These are phyloP conservation scores for Tiaroga cobitis DNA, from an alignment of 2,797 vertebrate species.

Conservation along the genomic window DNA sequence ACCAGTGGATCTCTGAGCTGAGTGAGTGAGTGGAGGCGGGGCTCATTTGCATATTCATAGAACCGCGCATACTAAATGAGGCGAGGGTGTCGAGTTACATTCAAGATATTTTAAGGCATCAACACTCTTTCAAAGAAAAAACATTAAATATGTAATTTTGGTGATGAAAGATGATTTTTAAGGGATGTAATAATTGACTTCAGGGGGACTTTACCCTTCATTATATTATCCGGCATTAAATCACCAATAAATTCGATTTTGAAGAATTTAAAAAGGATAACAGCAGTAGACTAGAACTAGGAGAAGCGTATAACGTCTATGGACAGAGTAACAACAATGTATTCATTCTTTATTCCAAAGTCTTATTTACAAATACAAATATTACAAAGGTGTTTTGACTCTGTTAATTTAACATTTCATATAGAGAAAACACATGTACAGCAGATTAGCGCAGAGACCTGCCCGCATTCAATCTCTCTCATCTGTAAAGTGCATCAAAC, in stretches of 20 bases:
- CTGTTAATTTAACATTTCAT: constrained; percentile 73
- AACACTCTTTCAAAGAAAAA: too few species aligned
- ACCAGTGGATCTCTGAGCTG: too few species aligned
- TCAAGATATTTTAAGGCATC: too few species aligned
- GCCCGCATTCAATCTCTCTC: constrained; percentile 63
- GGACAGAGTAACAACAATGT: neutral
- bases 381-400: constrained; percentile 65
- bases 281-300: neutral
- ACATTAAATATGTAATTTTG: too few species aligned
- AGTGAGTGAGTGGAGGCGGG: too few species aligned
- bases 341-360: constrained; percentile 71
- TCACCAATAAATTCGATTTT: too few species aligned
- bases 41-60: too few species aligned
- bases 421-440: constrained; percentile 62
- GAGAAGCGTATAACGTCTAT: neutral
- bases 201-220: neutral
- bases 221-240: neutral
- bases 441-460: constrained; percentile 53
- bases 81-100: too few species aligned
- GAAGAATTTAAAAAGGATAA: too few species aligned
- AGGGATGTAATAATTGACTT: neutral
- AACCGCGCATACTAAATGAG: too few species aligned
- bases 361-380: constrained; percentile 75
- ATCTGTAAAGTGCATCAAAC: constrained; percentile 81
- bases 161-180: too few species aligned